phyloP scores from a whole-genome alignment of 2,888 invertebrate species.

The Callimorpha dominula region DNA sequence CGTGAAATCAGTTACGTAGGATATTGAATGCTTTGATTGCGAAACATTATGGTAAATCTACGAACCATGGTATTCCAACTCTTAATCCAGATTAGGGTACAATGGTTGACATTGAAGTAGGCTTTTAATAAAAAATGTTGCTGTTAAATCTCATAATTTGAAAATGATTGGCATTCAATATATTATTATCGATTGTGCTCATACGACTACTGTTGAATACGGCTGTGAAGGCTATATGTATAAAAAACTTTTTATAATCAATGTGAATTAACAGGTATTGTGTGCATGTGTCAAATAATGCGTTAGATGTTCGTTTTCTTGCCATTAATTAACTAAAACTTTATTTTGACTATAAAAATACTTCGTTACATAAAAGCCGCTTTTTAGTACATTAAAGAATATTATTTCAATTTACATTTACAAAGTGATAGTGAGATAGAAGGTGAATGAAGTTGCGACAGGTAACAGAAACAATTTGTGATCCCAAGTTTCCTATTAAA shows the following conservation, averaged over 20 bases:
- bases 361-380: no score
- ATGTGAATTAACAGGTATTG: conserved; percentile 55
- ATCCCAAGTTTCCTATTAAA: no score
- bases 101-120: conserved; percentile 8
- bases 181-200: background rate
- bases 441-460: no score
- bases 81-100: background rate
- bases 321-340: no score
- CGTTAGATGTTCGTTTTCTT: conserved; percentile 52
- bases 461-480: no score
- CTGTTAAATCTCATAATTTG: background rate
- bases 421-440: no score
- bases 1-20: background rate
- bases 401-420: no score
- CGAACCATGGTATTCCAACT: background rate
- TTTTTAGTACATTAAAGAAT: no score
- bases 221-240: conserved; percentile 1
- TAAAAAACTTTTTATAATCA: conserved; percentile 31
- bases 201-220: background rate
- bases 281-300: conserved; percentile 57
- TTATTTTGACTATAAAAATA: no score
- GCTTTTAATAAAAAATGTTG: background rate
- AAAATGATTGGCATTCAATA: background rate
- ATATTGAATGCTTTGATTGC: conserved; percentile 1
- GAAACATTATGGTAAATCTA: background rate